Conservation (phyloP, 2,113 vertebrate species). For the Halichoeres trimaculatus region DNA sequence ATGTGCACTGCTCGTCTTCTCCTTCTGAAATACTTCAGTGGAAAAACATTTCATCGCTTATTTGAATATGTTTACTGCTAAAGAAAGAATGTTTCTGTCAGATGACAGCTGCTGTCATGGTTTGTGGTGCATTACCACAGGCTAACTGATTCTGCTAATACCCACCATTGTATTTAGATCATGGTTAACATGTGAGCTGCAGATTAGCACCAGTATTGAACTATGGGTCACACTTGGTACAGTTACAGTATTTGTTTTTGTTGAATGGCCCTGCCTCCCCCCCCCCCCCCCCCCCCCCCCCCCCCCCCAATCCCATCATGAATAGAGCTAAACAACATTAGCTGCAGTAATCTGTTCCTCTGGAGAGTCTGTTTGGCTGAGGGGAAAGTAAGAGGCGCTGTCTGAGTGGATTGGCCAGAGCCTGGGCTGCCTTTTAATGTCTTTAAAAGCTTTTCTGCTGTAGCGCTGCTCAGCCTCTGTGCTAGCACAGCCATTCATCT, state of each 20-base stretch:
- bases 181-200: not conserved
- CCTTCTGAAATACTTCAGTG: not conserved
- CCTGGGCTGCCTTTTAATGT: slow-evolving; percentile 73
- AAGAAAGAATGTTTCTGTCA: not conserved
- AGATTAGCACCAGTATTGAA: not conserved
- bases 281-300: too few species aligned
- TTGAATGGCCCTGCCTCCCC: slow-evolving; percentile 8
- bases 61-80: not conserved
- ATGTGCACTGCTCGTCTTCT: not conserved
- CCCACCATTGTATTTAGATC: not conserved
- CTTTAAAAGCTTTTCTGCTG: slow-evolving; percentile 78
- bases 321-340: slow-evolving; percentile 58
- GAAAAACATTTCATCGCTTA: not conserved
- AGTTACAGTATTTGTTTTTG: slow-evolving; percentile 31
- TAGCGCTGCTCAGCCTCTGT: slow-evolving; percentile 36
- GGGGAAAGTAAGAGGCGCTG: slow-evolving; percentile 51
- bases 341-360: slow-evolving; percentile 54
- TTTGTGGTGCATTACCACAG: not conserved
- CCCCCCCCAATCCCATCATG: slow-evolving; percentile 14
- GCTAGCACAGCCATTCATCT: slow-evolving; percentile 50
- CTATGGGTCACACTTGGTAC: slow-evolving; percentile 2
- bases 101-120: not conserved
- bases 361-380: slow-evolving; percentile 62
- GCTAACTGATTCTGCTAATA: not conserved
- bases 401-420: slow-evolving; percentile 73